Evolutionary conservation across 2,888 invertebrate species (phyloP).

Genomic region (Polia nebulosa): DNA sequence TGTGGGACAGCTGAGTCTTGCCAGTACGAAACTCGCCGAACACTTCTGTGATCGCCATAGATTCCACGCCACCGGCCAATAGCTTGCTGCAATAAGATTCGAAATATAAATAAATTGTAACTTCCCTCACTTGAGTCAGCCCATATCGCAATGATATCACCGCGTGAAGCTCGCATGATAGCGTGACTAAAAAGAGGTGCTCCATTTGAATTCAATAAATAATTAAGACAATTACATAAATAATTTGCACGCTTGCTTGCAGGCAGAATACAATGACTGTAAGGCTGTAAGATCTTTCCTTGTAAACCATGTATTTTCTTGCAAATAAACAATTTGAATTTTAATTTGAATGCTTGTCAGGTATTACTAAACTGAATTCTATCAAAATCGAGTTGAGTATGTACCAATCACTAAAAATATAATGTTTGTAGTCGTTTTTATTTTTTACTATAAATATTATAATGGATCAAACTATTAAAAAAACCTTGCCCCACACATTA

Average conservation of each 20-base stretch:
- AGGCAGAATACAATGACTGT: too few relatives aligned
- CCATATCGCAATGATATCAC: background rate
- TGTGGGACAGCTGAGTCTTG: constrained; percentile 95
- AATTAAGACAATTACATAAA: too few relatives aligned
- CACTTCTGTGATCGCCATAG: constrained; percentile 96
- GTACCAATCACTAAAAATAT: background rate
- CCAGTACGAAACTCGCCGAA: constrained; percentile 96
- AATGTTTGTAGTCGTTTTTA: too few relatives aligned
- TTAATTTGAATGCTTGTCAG: background rate
- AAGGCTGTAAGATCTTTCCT: too few relatives aligned
- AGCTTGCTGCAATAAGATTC: constrained; percentile 90
- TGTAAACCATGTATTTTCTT: too few relatives aligned
- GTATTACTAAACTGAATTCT: background rate
- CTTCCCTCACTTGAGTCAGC: background rate
- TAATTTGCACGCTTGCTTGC: too few relatives aligned
- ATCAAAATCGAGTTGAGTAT: background rate
- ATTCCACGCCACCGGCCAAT: constrained; percentile 95
- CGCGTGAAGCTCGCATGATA: background rate
- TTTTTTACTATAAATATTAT: too few relatives aligned
- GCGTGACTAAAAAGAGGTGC: background rate
- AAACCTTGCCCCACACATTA: too few relatives aligned
- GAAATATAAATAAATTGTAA: too few relatives aligned
- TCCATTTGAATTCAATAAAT: background rate
- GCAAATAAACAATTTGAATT: too few relatives aligned
- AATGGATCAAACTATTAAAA: too few relatives aligned